phyloP scores from a whole-genome alignment of 2,797 vertebrate genomes.

The Tadarida brasiliensis region DNA sequence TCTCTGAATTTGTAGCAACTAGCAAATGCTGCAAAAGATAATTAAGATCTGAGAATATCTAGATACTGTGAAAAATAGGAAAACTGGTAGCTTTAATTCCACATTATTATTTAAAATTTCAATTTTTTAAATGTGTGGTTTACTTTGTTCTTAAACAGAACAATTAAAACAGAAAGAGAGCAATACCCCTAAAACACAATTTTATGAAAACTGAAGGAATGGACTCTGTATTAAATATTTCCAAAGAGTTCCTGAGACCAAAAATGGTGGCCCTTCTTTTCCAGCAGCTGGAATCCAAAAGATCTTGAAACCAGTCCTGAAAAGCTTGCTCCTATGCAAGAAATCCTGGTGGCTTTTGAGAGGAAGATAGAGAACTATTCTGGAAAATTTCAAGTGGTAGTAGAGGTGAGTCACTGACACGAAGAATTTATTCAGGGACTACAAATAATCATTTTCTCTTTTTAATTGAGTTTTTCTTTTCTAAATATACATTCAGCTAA shows the following conservation, averaged over 20 bases:
- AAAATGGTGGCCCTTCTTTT: slow-evolving; percentile 81
- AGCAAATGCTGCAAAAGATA: slow-evolving; percentile 47
- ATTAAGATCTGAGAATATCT: slow-evolving; percentile 28
- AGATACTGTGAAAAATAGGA: slow-evolving; percentile 45
- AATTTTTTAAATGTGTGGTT: slow-evolving; percentile 43
- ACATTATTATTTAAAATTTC: not conserved
- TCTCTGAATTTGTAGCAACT: slow-evolving; percentile 49
- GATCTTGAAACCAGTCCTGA: slow-evolving; percentile 80
- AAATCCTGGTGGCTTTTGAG: slow-evolving; percentile 80
- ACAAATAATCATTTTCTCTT: slow-evolving; percentile 57
- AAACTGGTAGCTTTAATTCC: slow-evolving; percentile 46
- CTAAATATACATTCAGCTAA: not conserved
- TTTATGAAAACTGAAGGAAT: slow-evolving; percentile 70
- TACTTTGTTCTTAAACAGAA: slow-evolving; percentile 54
- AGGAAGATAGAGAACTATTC: slow-evolving; percentile 81
- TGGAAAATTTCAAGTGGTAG: slow-evolving; percentile 80
- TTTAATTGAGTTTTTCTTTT: slow-evolving; percentile 2
- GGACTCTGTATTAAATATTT: slow-evolving; percentile 77
- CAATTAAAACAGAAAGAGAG: slow-evolving; percentile 47
- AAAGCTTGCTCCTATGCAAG: slow-evolving; percentile 80
- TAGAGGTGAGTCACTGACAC: slow-evolving; percentile 79
- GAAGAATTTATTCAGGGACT: slow-evolving; percentile 70
- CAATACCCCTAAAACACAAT: not conserved
- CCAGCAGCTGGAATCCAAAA: slow-evolving; percentile 80
- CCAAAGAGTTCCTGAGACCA: slow-evolving; percentile 79